Percentiles rank a stretch among this genome's conserved stretches.
phyloP scores from a whole-genome alignment of 2,888 invertebrate genomes.

The Andricus curvator region DNA sequence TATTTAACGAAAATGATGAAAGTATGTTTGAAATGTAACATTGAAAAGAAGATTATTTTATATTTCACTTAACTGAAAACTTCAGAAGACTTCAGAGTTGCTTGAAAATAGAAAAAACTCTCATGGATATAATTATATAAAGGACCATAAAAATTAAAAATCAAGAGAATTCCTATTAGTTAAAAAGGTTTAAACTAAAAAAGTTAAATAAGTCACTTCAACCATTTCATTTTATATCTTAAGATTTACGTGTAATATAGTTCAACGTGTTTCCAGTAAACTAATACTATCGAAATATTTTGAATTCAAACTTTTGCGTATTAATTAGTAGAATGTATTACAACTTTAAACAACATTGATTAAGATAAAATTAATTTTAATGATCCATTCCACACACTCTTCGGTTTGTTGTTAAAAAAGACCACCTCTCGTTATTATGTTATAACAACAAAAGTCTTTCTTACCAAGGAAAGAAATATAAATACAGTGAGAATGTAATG shows the following conservation, averaged over 20 bases:
- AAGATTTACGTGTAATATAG: neutral
- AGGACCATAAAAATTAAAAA: neutral
- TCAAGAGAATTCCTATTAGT: neutral
- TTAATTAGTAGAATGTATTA: too few species aligned
- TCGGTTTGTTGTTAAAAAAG: neutral
- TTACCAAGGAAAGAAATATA: slow-evolving; percentile 8
- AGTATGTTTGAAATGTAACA: neutral
- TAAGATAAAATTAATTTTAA: too few species aligned
- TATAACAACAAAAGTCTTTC: slow-evolving; percentile 17
- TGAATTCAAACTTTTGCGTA: too few species aligned
- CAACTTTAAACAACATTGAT: too few species aligned
- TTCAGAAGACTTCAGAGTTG: slow-evolving; percentile 13
- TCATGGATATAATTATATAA: slow-evolving; percentile 3
- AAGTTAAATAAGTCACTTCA: too few species aligned
- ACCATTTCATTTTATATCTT: neutral
- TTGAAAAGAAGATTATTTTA: neutral
- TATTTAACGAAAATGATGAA: neutral
- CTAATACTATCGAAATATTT: too few species aligned
- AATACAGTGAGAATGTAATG: slow-evolving; percentile 21
- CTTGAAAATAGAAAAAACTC: slow-evolving; percentile 6
- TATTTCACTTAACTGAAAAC: slow-evolving; percentile 13
- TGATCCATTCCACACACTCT: neutral
- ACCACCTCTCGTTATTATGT: slow-evolving; percentile 34
- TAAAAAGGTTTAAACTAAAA: neutral
- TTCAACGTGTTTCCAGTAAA: neutral